Base-by-base conservation (phyloP, 1,140 invertebrate species). In the Lepidotrigona ventralis region DNA sequence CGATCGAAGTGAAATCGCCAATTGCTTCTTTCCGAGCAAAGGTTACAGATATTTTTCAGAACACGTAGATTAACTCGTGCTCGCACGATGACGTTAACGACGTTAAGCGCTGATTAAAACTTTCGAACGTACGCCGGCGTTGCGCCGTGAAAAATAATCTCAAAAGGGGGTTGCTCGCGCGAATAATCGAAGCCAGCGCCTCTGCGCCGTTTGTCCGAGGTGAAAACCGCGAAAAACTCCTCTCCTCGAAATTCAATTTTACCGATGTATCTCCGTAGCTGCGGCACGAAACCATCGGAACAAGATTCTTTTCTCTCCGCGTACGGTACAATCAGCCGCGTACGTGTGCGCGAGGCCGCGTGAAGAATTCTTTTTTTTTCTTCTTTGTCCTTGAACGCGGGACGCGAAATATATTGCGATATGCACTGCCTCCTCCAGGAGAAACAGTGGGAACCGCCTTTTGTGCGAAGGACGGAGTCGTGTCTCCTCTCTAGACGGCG, bases 381-480 rank as follows among this genome's bases (percentile, higher is more conserved):
- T 79, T 78, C 71, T 69, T 26, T 26, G 14, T 46, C 51, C 56
- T 64, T 54, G 64, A 85, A 81, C 19, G 26, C 26, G 71, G 39
- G 26, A 80, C 29, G 77, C 71, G 77, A 81, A 70, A 79, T 85
- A 46, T 46, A 8, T 8, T 70, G 54, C 73, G 74, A 81, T 83
- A 64, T 56, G 75, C 75, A 58, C 79, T 56, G 46, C 68, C 64
- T 83, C 39, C 51, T 33, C 0, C 17, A 53, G 51, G 68, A 77
- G 60, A 73, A 82, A 85, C 80, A 77, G 74, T 68, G 74, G 39
- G 53, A 33, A 29, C 79, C 19, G 81, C 81, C 81, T 79, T 86
- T 83, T 84, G 81, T 72, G 46, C 54, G 75, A 78, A 64, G 33
- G 77, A 79, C 46, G 84, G 58, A 72, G 60, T 70, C 72, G 21